Conservation (phyloP, 1,140 invertebrate species). For the Lucilia sericata region DNA sequence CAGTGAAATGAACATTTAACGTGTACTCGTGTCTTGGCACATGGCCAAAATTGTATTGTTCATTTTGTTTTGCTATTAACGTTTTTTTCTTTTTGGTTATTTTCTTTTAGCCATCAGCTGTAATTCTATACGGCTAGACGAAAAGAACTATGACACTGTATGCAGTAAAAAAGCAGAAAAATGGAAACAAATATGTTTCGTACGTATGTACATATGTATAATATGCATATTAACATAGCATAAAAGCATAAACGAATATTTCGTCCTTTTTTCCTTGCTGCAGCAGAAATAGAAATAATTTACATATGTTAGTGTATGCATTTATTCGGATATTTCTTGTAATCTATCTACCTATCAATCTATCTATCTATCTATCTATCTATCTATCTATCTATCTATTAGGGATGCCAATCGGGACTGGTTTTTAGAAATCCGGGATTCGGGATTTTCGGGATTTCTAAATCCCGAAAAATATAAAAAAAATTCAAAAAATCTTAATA, state of each 20-base stretch:
- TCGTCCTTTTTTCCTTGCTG: not conserved
- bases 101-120: slow-evolving; percentile 28
- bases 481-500: too few species aligned
- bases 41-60: slow-evolving; percentile 35
- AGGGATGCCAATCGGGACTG: too few species aligned
- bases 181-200: too few species aligned
- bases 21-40: not conserved
- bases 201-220: not conserved
- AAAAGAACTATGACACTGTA: slow-evolving; percentile 23
- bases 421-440: too few species aligned
- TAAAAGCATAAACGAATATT: slow-evolving; percentile 16
- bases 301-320: not conserved
- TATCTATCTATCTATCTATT: too few species aligned
- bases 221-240: not conserved
- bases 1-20: slow-evolving; percentile 7
- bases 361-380: too few species aligned
- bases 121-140: slow-evolving; percentile 24
- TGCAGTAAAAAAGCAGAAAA: not conserved
- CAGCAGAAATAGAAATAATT: not conserved
- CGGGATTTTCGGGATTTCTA: too few species aligned
- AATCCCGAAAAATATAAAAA: too few species aligned
- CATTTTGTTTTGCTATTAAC: slow-evolving; percentile 20
- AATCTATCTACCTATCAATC: too few species aligned
- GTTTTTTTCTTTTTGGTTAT: slow-evolving; percentile 1
- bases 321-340: not conserved